Base-by-base conservation (phyloP, 2,888 invertebrate genomes). In the Drosophila melanosoma region DNA sequence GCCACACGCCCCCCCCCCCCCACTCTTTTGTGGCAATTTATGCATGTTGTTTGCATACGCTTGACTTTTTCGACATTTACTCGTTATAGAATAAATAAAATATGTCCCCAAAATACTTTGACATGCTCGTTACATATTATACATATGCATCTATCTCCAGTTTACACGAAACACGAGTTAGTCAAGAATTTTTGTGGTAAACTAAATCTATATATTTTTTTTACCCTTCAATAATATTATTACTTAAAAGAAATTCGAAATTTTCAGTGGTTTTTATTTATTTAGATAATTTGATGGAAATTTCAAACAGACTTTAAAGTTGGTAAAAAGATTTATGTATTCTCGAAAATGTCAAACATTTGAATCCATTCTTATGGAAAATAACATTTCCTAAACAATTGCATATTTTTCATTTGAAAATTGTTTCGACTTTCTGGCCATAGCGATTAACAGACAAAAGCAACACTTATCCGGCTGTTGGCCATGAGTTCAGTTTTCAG, bases 21-120 rank as follows among this genome's bases (percentile, higher is more conserved):
- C 51, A 68, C 10, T 3, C 64, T 71, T 73, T 71, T 88, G 85
- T 78, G 77, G 82, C 87, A 89, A 85, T 85, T 85, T 85, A 85
- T 85, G 89, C 85, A 89, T 82, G 88, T 85, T 85, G 82, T 85
- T 85, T 85, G 88, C 85, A 56, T 87, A 64, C 74, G 70, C 66
- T 83, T 82, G 89, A 89, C 85, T 87, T 76, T 83, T 84, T 87
- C 51, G 85, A 80, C 85, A 75, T 87, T 89, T 80, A 74, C 73
- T 74, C 85, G 77, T 80, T 80, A 77, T 65, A 80, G 62, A 84
- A 85, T 85, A 84, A 87, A 89, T 85, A 89, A 85, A 72, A 80
- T 70, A 85, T 87, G 85, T 82, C 80, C 77, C 74, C 83, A 79
- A 81, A 79, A 81, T 76, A 77, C 79, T 82, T 84, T 89, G 82